These are phyloP conservation scores for Eumacrocentrus americanus DNA, from an alignment of 2,888 invertebrate species.

Conservation along the genomic window DNA sequence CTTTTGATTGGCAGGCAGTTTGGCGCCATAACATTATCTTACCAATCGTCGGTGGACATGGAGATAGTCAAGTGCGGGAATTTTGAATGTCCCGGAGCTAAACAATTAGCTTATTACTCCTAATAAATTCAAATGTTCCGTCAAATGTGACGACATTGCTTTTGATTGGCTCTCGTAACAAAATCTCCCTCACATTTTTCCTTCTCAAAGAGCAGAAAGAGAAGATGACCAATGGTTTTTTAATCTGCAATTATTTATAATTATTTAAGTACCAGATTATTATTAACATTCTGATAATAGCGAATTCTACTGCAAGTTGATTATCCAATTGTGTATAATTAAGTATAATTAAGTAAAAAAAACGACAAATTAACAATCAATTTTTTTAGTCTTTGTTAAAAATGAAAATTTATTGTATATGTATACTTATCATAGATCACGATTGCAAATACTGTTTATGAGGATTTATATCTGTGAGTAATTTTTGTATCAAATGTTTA, in stretches of 20 bases:
- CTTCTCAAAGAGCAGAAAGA: not conserved
- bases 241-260: not conserved
- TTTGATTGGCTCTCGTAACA: not conserved
- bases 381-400: not conserved
- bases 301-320: too few species aligned
- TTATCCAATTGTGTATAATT: not conserved
- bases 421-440: not conserved
- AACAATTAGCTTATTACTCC: too few species aligned
- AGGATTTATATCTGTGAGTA: conserved; percentile 78
- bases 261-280: not conserved
- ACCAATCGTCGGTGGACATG: too few species aligned
- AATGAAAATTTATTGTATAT: not conserved
- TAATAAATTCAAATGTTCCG: not conserved
- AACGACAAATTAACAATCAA: too few species aligned
- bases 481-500: not conserved
- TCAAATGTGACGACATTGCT: not conserved
- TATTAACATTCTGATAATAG: too few species aligned
- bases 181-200: too few species aligned
- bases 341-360: too few species aligned
- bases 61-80: too few species aligned
- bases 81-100: too few species aligned
- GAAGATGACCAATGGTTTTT: not conserved
- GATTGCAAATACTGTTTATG: too few species aligned
- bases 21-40: too few species aligned
- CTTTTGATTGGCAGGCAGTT: too few species aligned